Conservation (phyloP, 2,888 invertebrate species). For the Ariolimax columbianus region DNA sequence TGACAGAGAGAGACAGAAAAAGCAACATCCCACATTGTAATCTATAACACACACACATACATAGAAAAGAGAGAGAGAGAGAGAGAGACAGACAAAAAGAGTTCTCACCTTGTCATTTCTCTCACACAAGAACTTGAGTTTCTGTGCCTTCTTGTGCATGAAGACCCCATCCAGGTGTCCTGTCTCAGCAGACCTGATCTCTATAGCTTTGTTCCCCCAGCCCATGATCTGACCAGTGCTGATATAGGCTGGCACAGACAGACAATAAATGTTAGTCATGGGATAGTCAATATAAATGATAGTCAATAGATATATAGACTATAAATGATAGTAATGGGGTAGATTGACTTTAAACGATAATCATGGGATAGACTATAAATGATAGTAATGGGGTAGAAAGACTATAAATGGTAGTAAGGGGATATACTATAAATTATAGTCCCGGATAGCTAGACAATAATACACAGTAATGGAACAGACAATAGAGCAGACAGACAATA, state of each 20-base stretch:
- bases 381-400: background rate
- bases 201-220: slow-evolving; percentile 99
- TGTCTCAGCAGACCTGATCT: slow-evolving; percentile 99
- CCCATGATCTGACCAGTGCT: slow-evolving; percentile 99
- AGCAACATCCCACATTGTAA: too few species aligned
- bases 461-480: background rate
- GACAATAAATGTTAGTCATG: too few species aligned
- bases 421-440: background rate
- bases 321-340: background rate
- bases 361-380: background rate
- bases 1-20: too few species aligned
- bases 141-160: slow-evolving; percentile 99
- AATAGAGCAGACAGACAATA: too few species aligned
- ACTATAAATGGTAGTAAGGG: background rate
- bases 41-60: background rate
- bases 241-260: slow-evolving; percentile 88
- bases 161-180: slow-evolving; percentile 99
- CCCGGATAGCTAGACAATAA: background rate
- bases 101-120: slow-evolving; percentile 95
- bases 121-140: slow-evolving; percentile 99
- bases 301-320: background rate
- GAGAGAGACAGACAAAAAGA: too few species aligned
- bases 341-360: background rate
- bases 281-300: too few species aligned
- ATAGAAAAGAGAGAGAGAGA: too few species aligned